Evolutionary conservation across 2,113 vertebrate species (phyloP).

Genomic region (Eclectus roratus): DNA sequence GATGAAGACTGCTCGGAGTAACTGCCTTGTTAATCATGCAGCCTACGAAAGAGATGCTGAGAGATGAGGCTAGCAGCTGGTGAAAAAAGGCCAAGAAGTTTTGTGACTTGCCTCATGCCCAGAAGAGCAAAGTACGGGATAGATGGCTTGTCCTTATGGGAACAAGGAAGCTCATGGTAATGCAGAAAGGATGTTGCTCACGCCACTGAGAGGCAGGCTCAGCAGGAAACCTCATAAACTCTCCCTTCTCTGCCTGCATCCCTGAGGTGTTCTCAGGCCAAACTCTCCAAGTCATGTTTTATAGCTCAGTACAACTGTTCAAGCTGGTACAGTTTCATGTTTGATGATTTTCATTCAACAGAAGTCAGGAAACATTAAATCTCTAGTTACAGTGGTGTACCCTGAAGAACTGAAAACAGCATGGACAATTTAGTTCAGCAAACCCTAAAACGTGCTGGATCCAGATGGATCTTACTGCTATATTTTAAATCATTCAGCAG

Average conservation of each 20-base stretch:
- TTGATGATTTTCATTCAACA: background rate
- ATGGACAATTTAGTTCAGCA: background rate
- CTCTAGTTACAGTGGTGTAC: background rate
- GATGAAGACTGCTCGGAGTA: background rate
- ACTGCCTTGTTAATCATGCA: background rate
- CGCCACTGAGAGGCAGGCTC: accelerated
- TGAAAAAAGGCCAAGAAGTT: background rate
- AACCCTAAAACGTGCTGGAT: background rate
- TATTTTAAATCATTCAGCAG: slow-evolving; percentile 9
- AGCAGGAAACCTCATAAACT: background rate
- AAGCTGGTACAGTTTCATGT: background rate
- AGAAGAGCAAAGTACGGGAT: background rate
- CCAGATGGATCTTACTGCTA: background rate
- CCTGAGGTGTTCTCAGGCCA: background rate
- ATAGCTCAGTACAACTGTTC: background rate
- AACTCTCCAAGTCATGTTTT: background rate
- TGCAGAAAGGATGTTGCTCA: background rate
- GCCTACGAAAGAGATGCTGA: background rate
- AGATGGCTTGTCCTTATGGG: background rate
- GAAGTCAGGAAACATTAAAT: background rate
- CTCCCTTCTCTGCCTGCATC: background rate
- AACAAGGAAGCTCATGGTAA: background rate
- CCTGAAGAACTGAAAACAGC: background rate
- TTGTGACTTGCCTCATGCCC: background rate
- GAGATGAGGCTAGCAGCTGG: background rate